Evolutionary conservation across 2,888 invertebrate species (phyloP), one percentile per base, ranked within the genome.

Genomic region (Neoascia interrupta): DNA sequence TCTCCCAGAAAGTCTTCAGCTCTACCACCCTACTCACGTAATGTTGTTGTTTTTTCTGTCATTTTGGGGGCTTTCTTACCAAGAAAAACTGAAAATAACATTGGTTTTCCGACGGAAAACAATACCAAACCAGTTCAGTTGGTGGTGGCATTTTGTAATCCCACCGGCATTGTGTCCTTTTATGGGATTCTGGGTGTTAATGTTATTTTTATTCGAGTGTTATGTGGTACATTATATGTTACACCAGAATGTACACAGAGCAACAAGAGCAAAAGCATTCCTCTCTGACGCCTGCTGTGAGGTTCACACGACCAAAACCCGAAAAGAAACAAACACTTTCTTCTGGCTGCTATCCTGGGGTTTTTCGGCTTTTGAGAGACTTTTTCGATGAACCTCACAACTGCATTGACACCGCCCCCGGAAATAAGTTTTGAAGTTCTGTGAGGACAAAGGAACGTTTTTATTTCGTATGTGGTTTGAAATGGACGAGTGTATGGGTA

Each of bases 191-290:
- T 34, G 61, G 37, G 73, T 79, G 73, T 61, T 79, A 73, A 73
- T 73, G 73, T 79, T 79, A 73, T 79, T 79, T 79, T 66, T 73
- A 73, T 79, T 68, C 36, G 41, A 63, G 56, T 73, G 47, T 79
- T 79, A 54, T 69, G 73, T 61, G 66, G 79, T 79, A 26, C 66
- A 61, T 73, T 79, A 73, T 73, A 73, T 73, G 61, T 61, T 43
- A 54, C 54, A 56, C 54, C 53, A 60, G 31, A 45, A 51, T 41
- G 18, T 51, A 53, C 10, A 45, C n/a, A 51, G 26, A 70, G 61
- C 23, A 34, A 15, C 11, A 28, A 10, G 18, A 31, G 15, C 18
- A 39, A 41, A 39, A 28, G 47, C 37, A 31, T 45, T 47, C 18
- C 47, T 45, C 36, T 53, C 43, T 10, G 28, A 11, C 31, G 68